A percentile compares a stretch with the other conserved stretches of the same genome.
Evolutionary conservation across 2,113 vertebrate genomes (phyloP).

Genomic region (Motacilla alba): DNA sequence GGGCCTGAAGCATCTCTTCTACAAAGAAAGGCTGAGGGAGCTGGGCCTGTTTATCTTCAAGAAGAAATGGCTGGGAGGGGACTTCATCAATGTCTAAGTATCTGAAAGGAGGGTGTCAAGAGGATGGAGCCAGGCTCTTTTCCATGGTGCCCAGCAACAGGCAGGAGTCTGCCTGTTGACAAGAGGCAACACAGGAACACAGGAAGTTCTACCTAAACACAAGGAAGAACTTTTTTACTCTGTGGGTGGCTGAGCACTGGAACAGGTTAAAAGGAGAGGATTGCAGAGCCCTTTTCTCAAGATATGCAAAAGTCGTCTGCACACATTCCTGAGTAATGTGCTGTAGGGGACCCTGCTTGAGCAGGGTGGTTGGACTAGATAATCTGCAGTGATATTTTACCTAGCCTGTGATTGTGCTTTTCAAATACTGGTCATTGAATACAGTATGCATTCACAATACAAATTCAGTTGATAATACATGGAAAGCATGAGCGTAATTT

Average conservation of each 20-base stretch:
- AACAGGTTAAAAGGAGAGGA: not conserved
- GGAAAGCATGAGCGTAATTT: not conserved
- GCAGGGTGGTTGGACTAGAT: not conserved
- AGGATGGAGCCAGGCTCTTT: not conserved
- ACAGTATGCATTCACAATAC: not conserved
- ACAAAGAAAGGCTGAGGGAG: accelerated
- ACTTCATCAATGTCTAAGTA: not conserved
- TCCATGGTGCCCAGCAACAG: not conserved
- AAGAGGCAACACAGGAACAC: not conserved
- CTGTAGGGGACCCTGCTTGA: not conserved
- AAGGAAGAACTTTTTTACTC: not conserved
- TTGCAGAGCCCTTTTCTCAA: accelerated
- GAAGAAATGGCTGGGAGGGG: accelerated
- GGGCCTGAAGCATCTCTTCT: not conserved
- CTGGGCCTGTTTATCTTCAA: not conserved
- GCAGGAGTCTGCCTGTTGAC: not conserved
- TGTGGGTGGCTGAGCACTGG: not conserved
- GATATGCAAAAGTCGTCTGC: not conserved
- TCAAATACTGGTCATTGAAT: not conserved
- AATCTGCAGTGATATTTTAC: not conserved
- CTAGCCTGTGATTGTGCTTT: not conserved
- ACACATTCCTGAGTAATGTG: not conserved
- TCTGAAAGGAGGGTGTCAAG: not conserved
- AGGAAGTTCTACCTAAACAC: not conserved
- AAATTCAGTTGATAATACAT: not conserved